These are phyloP conservation scores for Benitochromis conjunctus DNA, from an alignment of 2,113 vertebrate species.

Conservation along the genomic window DNA sequence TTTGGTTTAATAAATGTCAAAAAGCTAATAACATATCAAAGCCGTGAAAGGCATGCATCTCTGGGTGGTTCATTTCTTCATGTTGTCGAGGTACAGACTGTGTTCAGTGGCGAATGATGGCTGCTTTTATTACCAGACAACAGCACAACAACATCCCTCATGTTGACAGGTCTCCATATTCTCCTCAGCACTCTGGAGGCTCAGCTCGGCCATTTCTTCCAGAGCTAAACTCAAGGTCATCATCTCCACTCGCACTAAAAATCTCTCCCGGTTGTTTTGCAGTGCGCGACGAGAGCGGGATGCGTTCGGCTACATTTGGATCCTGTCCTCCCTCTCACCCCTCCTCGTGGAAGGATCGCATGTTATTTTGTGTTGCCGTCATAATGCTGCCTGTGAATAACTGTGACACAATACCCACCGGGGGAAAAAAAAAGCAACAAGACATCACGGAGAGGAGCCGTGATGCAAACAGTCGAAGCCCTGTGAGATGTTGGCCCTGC, in stretches of 20 bases:
- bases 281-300: background rate
- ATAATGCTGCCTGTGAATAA: conserved; percentile 25
- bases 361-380: conserved; percentile 24
- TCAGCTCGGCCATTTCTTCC: conserved; percentile 15
- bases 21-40: conserved; percentile 9
- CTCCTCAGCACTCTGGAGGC: conserved; percentile 37
- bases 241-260: background rate
- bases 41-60: conserved; percentile 11
- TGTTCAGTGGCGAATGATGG: conserved; percentile 48
- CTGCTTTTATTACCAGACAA: conserved; percentile 61
- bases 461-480: conserved; percentile 19
- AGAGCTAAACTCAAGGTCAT: conserved; percentile 50
- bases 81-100: background rate
- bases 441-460: conserved; percentile 1
- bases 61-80: conserved; percentile 1
- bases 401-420: conserved; percentile 18
- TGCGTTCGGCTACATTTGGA: background rate
- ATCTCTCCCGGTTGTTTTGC: background rate
- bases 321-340: background rate
- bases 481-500: background rate
- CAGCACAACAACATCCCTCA: conserved; percentile 49
- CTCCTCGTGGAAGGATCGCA: background rate
- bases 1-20: conserved; percentile 50
- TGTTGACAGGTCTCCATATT: conserved; percentile 61
- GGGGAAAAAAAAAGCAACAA: background rate